Base-by-base conservation (phyloP, 2,113 vertebrate species). In the Notarius quadriscutis region DNA sequence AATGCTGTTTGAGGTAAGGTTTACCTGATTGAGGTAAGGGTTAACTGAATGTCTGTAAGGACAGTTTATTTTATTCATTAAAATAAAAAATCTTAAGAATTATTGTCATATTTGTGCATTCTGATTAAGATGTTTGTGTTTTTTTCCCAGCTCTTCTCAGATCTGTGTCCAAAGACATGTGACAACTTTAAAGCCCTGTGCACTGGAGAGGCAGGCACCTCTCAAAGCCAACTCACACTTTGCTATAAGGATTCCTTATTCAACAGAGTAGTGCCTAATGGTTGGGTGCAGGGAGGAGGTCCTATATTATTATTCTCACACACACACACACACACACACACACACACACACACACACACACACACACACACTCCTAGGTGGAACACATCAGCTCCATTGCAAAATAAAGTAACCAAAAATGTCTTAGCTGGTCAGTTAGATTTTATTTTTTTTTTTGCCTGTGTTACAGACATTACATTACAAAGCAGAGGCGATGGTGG, bases 271-370 rank as follows among this genome's bases (percentile, higher is more conserved):
- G 96, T 98, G 84, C 95, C 91, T 72, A 96, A 96, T 0, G 96
- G 96, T 34, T 98, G 97, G 97, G 92, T 99, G 89, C 97, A 99
- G 94, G 97, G 96, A 86, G 97, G 97, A 96, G 97, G 97, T 99
- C 90, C 15, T 88, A 82, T 69, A 34, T 15, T 71, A 51, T 60
- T 14, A 57, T 10, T 51, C 50, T 58, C 58, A 69, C 60, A 71
- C 20, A 71, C 34, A 60, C 71, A 22, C 17, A 34, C 48, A 34
- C 63, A 20, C 25, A 60, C 53, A 58, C 55, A 65, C 72, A 86
- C 30, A 63, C 58, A 75, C n/a, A 48, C 8, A 83, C n/a, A 51
- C 22, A 88, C 14, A n/a, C 17, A 78, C 51, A 65, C 30, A 30
- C 30, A 30, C 30, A 30, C 30, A 51, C 57, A n/a, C 51, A 77